Conservation (phyloP, 2,888 invertebrate genomes). For the Sarcophaga subvicina region DNA sequence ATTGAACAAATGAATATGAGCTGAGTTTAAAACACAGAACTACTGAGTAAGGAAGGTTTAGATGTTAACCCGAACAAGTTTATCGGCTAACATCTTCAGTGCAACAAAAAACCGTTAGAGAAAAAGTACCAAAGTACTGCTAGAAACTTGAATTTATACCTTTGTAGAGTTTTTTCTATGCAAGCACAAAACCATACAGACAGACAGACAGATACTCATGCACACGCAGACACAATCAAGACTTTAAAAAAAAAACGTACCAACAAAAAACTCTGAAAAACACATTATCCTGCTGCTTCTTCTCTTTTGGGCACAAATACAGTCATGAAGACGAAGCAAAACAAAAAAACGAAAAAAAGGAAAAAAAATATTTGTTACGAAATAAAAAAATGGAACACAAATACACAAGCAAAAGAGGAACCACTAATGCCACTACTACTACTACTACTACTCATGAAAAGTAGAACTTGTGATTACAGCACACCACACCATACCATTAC, state of each 20-base stretch:
- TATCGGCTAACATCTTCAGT: too few relatives aligned
- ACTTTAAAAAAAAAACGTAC: not conserved
- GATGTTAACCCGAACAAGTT: too few relatives aligned
- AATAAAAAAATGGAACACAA: conserved; percentile 61
- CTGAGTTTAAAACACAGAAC: too few relatives aligned
- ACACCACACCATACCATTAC: not conserved
- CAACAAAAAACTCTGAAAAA: conserved; percentile 33
- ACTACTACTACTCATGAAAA: not conserved
- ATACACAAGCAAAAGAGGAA: conserved; percentile 11
- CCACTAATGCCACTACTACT: not conserved
- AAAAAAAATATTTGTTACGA: conserved; percentile 43
- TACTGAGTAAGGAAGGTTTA: too few relatives aligned
- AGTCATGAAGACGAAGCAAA: conserved; percentile 27
- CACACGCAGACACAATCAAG: conserved; percentile 13
- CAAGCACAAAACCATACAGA: not conserved
- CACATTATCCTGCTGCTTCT: conserved; percentile 56
- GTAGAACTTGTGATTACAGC: not conserved
- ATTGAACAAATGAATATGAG: too few relatives aligned
- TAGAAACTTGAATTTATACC: not conserved
- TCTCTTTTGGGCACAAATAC: conserved; percentile 56
- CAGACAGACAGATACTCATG: not conserved
- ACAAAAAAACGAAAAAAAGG: conserved; percentile 18
- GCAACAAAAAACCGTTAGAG: not conserved
- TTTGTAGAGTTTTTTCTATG: conserved; percentile 1
- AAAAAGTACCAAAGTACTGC: conserved; percentile 3